Evolutionary conservation across 2,888 invertebrate genomes (phyloP), one percentile per base, ranked within the genome.

Genomic region (Ornithoptera alexandrae): DNA sequence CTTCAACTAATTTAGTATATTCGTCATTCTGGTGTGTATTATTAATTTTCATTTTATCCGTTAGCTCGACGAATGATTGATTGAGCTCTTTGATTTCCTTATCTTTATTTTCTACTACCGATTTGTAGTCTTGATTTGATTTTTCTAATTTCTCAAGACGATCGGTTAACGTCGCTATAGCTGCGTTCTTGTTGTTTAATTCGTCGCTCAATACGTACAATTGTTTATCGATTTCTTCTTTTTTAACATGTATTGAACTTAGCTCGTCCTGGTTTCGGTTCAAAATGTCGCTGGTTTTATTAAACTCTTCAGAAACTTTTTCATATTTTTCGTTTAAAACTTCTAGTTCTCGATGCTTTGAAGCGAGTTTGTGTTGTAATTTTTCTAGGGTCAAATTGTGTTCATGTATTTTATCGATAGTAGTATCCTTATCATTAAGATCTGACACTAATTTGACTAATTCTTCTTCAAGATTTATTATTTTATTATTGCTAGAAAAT

Each of bases 1-100:
- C 88, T 74, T 84, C 78, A 17, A 79, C 65, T 71, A 89, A 72
- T 78, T 81, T 86, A 12, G 77, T 78, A 53, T 84, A 84, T 69
- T 87, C 86, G 70, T 88, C 84, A 73, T 84, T 85, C 59, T 81
- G 78, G 69, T 83, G 77, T 8, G 81, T 81, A 2, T 74, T 85
- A 53, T 87, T 75, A 36, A 75, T 75, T 77, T 83, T 84, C 62
- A 86, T 78, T 82, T 86, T 86, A 71, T 88, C 88, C 8, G 79
- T 82, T 53, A 88, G 72, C 74, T 89, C 87, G 22, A 82, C 77
- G 61, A 90, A 82, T 57, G 86, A 84, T 73, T 89, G 84, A 70
- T 80, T 86, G 0, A 91, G 75, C 75, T 89, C 87, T 75, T 89
- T 85, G 63, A 91, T 86, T 79, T 88, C 84, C 78, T 88, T 87